Percentiles rank a stretch among this genome's conserved stretches.
Evolutionary conservation across 2,113 vertebrate genomes (phyloP).

Genomic region (Triplophysa rosa): DNA sequence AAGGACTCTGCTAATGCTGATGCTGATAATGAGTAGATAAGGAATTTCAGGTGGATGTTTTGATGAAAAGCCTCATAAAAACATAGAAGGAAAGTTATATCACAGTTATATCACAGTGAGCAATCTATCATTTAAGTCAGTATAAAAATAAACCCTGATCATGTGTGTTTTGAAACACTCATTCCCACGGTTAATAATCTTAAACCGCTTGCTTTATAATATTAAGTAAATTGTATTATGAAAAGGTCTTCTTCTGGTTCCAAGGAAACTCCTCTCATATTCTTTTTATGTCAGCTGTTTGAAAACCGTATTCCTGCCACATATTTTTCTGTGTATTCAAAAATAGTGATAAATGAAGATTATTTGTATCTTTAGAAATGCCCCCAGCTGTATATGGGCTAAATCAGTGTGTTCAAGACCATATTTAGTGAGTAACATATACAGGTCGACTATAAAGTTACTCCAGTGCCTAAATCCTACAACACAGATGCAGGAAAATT

Average conservation of each 20-base stretch:
- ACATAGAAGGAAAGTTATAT: conserved; percentile 18
- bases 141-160: conserved; percentile 46
- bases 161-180: conserved; percentile 24
- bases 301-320: conserved; percentile 7
- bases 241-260: neutral
- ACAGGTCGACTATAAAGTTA: conserved; percentile 50
- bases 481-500: conserved; percentile 47
- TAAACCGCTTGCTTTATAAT: conserved; percentile 37
- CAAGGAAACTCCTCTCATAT: neutral
- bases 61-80: neutral
- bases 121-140: conserved; percentile 41
- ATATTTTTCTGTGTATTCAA: conserved; percentile 24
- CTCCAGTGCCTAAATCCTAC: conserved; percentile 50
- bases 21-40: conserved; percentile 63
- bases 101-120: conserved; percentile 39
- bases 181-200: conserved; percentile 35
- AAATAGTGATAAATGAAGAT: conserved; percentile 15
- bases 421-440: conserved; percentile 54
- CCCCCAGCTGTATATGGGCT: conserved; percentile 40
- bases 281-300: neutral
- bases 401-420: conserved; percentile 49
- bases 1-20: conserved; percentile 69
- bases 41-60: neutral
- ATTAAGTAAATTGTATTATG: conserved; percentile 16
- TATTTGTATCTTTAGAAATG: conserved; percentile 44